These are phyloP conservation scores for Xiphorhynchus erythropygius DNA, from an alignment of 2,797 vertebrate genomes.

Conservation along the genomic window DNA sequence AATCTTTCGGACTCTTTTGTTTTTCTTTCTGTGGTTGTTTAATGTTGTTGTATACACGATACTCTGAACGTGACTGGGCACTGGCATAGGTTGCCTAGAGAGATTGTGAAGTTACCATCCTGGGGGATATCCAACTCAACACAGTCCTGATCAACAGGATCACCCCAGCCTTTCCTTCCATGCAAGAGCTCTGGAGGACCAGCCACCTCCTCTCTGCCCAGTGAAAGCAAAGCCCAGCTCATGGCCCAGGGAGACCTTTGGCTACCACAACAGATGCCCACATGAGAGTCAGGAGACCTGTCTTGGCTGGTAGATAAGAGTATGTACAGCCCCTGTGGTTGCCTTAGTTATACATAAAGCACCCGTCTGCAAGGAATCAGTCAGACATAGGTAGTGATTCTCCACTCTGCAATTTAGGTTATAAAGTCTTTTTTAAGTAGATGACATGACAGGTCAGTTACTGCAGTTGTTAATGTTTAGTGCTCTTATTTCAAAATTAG, in stretches of 20 bases:
- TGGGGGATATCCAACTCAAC: neutral
- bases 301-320: neutral
- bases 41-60: neutral
- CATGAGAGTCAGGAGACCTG: neutral
- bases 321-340: accelerated
- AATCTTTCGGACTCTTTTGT: neutral
- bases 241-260: neutral
- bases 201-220: neutral
- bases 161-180: neutral
- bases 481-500: neutral
- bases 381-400: neutral
- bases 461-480: neutral
- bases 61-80: neutral
- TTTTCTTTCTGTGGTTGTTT: neutral
- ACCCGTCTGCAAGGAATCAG: neutral
- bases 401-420: neutral
- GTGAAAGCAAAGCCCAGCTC: neutral
- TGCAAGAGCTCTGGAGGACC: neutral
- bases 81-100: neutral
- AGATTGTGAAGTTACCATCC: neutral
- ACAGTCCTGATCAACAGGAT: neutral
- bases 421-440: neutral
- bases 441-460: neutral
- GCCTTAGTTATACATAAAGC: neutral
- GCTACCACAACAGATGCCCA: neutral